Conservation (phyloP, 2,113 vertebrate genomes). For the Tyrannus savana region DNA sequence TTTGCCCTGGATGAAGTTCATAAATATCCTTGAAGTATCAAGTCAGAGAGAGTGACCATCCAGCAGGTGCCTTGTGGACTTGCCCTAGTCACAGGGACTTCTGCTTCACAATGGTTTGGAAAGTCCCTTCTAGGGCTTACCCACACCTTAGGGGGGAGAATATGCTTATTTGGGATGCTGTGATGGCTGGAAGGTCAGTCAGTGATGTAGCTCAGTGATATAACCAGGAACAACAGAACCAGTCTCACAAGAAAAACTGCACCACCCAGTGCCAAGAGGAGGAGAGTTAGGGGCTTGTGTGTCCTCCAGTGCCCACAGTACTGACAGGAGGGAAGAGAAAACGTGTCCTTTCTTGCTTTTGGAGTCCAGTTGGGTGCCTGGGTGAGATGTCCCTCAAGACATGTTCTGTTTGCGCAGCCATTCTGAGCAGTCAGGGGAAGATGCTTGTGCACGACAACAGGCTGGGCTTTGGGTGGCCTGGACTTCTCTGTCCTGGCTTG, state of each 20-base stretch:
- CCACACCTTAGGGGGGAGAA: rapidly evolving
- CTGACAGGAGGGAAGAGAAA: not conserved
- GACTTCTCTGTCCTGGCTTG: not conserved
- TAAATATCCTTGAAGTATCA: not conserved
- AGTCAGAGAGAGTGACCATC: not conserved
- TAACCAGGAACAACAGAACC: not conserved
- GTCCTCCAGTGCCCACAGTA: not conserved
- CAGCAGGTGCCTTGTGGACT: not conserved
- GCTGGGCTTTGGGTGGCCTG: not conserved
- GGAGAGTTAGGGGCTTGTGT: not conserved
- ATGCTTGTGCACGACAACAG: not conserved
- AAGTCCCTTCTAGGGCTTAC: not conserved
- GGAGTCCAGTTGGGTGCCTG: not conserved
- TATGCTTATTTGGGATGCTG: not conserved
- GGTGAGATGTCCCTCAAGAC: not conserved
- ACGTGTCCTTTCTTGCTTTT: not conserved
- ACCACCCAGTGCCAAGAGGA: rapidly evolving
- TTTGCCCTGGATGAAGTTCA: not conserved
- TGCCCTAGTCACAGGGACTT: not conserved
- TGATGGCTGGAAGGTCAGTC: not conserved
- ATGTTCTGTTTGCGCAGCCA: rapidly evolving
- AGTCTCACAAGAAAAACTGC: not conserved
- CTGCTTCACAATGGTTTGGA: not conserved
- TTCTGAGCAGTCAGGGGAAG: not conserved
- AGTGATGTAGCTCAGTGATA: not conserved